phyloP scores from a whole-genome alignment of 2,797 vertebrate genomes.

The Benthosema pterotum region DNA sequence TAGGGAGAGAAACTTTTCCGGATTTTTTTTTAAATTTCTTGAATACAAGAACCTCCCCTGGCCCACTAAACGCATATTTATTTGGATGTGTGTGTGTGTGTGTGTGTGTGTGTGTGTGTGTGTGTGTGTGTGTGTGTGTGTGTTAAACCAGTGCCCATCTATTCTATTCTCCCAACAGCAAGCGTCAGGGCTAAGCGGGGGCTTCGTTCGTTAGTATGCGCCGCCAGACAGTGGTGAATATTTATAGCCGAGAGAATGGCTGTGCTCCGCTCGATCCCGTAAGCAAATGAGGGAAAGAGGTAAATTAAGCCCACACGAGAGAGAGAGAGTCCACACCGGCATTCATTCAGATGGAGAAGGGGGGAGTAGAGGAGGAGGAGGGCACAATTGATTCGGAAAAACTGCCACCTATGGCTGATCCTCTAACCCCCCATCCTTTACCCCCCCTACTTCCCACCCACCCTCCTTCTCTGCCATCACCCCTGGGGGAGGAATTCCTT shows the following conservation, averaged over 20 bases:
- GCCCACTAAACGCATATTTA: too few relatives aligned
- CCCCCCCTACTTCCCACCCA: too few relatives aligned
- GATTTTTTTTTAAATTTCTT: too few relatives aligned
- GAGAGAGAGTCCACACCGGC: conserved; percentile 39
- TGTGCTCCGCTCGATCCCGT: conserved; percentile 41
- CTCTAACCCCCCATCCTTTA: conserved; percentile 63
- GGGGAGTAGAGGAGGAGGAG: conserved; percentile 35
- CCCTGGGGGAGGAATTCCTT: conserved; percentile 74
- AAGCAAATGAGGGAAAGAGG: conserved; percentile 69
- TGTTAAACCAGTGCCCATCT: conserved; percentile 15
- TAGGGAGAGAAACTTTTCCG: too few relatives aligned
- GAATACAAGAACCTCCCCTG: too few relatives aligned
- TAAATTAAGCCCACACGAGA: conserved; percentile 70
- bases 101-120: not conserved
- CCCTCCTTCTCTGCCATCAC: conserved; percentile 45
- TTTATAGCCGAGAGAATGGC: conserved; percentile 53
- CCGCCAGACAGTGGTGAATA: conserved; percentile 51
- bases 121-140: too few relatives aligned
- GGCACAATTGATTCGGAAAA: conserved; percentile 65
- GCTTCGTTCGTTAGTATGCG: conserved; percentile 44
- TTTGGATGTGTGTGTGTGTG: too few relatives aligned
- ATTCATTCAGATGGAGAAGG: conserved; percentile 69
- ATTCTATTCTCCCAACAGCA: conserved; percentile 25
- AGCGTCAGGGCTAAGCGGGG: conserved; percentile 10
- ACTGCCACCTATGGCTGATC: conserved; percentile 70